Conservation (phyloP, 2,888 invertebrate genomes). For the Uropetala carovei region DNA sequence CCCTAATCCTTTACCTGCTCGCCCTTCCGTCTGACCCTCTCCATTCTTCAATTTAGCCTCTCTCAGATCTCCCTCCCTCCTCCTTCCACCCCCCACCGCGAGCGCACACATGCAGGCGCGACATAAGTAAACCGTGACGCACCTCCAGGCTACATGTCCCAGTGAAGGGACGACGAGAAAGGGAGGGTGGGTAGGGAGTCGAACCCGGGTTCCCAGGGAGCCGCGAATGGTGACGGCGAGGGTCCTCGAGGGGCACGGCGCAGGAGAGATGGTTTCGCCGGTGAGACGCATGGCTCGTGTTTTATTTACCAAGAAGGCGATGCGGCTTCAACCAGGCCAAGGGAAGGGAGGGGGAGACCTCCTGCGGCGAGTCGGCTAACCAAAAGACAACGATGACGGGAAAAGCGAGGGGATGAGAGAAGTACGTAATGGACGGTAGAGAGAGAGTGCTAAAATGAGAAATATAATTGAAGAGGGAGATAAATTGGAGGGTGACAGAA, state of each 20-base stretch:
- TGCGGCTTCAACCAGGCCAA: slow-evolving; percentile 15
- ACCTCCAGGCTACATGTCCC: slow-evolving; percentile 17
- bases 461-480: no score
- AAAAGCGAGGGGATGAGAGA: not conserved
- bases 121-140: slow-evolving; percentile 61
- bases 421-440: not conserved
- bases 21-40: no score
- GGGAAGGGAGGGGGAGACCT: not conserved
- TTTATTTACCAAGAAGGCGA: slow-evolving; percentile 22
- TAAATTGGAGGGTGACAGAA: no score
- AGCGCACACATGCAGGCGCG: slow-evolving; percentile 18
- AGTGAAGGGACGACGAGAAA: slow-evolving; percentile 11
- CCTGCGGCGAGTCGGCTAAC: not conserved
- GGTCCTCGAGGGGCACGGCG: no score
- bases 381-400: not conserved
- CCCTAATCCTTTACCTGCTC: not conserved
- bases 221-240: not conserved
- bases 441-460: not conserved
- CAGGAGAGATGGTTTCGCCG: no score
- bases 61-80: not conserved
- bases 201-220: not conserved
- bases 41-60: not conserved
- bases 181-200: not conserved
- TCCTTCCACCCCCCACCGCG: not conserved
- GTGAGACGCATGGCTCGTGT: not conserved